phyloP scores from a whole-genome alignment of 1,140 invertebrate genomes.

The Aphaenogaster rudis region DNA sequence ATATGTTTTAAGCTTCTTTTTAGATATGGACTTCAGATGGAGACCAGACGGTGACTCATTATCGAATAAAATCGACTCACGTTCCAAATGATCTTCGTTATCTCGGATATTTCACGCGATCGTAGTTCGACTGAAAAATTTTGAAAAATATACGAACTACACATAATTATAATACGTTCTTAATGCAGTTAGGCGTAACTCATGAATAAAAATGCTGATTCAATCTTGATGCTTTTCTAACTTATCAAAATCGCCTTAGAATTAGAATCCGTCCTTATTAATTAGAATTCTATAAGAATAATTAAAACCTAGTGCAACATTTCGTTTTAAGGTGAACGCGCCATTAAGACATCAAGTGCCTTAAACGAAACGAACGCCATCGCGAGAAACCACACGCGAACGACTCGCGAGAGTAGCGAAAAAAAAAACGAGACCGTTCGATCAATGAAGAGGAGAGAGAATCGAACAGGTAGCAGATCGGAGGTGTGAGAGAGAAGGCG shows the following conservation, averaged over 20 bases:
- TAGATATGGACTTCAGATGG: not conserved
- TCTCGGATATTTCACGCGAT: not conserved
- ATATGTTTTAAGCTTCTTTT: not conserved
- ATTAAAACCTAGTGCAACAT: not conserved
- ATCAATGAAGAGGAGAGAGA: constrained; percentile 29
- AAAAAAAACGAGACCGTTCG: constrained; percentile 2
- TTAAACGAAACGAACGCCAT: constrained; percentile 69
- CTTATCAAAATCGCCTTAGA: not conserved
- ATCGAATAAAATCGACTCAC: not conserved
- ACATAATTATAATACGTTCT: not conserved
- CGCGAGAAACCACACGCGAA: constrained; percentile 62
- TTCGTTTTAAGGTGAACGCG: constrained; percentile 63
- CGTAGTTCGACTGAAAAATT: not conserved
- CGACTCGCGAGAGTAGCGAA: constrained; percentile 31
- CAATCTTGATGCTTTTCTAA: not conserved
- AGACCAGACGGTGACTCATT: constrained; percentile 2
- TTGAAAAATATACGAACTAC: not conserved
- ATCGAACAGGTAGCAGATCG: constrained; percentile 17
- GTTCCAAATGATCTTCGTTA: constrained; percentile 9
- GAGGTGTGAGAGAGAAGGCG: constrained; percentile 44
- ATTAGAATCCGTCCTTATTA: not conserved
- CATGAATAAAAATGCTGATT: constrained; percentile 11
- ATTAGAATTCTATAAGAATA: constrained; percentile 30
- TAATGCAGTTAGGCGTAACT: not conserved
- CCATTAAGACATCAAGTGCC: constrained; percentile 83